Base-by-base conservation (phyloP, 2,888 invertebrate genomes). In the Lasioglossum marginatum region DNA sequence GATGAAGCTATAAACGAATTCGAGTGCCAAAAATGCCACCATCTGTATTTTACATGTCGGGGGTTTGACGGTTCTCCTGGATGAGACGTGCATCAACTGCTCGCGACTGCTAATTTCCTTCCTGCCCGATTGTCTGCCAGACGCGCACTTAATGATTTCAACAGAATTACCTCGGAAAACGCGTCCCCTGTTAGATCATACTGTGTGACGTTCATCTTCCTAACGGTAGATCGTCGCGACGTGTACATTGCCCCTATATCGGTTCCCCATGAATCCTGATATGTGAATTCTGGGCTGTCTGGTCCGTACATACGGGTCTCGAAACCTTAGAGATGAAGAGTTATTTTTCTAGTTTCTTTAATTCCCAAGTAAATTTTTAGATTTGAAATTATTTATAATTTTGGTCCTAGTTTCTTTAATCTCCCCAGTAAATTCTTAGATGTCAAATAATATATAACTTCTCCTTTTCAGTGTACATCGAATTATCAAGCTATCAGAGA, bases 51-150 rank as follows among this genome's bases (percentile, higher is more conserved):
- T 27, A 43, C 57, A 80, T 70, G 34, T 60, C 23, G n/a, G 16
- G 63, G 75, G 70, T 79, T 71, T 71, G 45, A 75, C 63, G 70
- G 73, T 78, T 60, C 74, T 79, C 74, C 76, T 66, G 66, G 72
- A 45, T 40, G 75, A 72, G 72, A 57, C 68, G 60, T 48, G 82
- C 82, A 87, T 82, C 88, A 77, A 74, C 82, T 91, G 83, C 83
- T 79, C 60, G 80, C 75, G 82, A 87, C 83, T 89, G 81, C 83
- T 90, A 89, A 91, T 90, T 91, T 89, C 83, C 88, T 84, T 77
- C 85, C 81, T 81, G 83, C 83, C 86, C 78, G 70, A 84, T 82
- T 78, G 72, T 37, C 71, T 60, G 72, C 43, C 63, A 82, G 80
- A 81, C 89, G 77, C 78, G 80, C 89, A 71, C 83, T 87, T 82